phyloP scores from a whole-genome alignment of 1,140 invertebrate species.

The Hyphantria cunea region DNA sequence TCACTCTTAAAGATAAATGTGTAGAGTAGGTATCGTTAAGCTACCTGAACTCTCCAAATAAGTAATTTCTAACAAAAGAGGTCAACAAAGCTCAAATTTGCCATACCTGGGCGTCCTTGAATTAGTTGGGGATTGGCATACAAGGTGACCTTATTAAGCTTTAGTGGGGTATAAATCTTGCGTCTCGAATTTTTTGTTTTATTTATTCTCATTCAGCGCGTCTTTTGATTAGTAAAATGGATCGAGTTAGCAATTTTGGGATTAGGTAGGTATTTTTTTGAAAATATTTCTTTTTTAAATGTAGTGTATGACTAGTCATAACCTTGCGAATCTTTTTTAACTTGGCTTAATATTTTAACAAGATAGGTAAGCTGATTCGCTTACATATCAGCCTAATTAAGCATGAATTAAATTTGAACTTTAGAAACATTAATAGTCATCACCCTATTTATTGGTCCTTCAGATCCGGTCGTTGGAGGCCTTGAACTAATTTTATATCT shows the following conservation, averaged over 20 bases:
- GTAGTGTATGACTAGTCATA: background rate
- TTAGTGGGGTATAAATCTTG: no score
- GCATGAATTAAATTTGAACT: background rate
- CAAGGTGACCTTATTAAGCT: slow-evolving; percentile 20
- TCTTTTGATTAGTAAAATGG: no score
- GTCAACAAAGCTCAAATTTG: slow-evolving; percentile 1
- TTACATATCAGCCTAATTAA: background rate
- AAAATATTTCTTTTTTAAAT: background rate
- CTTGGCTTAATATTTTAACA: background rate
- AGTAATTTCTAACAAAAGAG: background rate
- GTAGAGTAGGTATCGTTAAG: no score
- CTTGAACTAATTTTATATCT: slow-evolving; percentile 51
- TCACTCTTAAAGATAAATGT: no score
- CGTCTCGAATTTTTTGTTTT: slow-evolving; percentile 3
- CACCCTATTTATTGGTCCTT: no score
- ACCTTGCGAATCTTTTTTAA: no score
- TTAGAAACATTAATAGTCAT: background rate
- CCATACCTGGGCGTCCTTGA: slow-evolving; percentile 11
- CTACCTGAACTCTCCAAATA: background rate
- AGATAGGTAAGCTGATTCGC: background rate
- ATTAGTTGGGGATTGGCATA: slow-evolving; percentile 2
- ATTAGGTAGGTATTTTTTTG: background rate
- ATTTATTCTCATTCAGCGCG: background rate
- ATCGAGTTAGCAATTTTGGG: no score
- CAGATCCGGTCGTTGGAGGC: no score